Percentiles rank a stretch among this genome's conserved stretches.
Conservation (phyloP, 2,113 vertebrate genomes). For the rat (Rattus norvegicus) region DNA sequence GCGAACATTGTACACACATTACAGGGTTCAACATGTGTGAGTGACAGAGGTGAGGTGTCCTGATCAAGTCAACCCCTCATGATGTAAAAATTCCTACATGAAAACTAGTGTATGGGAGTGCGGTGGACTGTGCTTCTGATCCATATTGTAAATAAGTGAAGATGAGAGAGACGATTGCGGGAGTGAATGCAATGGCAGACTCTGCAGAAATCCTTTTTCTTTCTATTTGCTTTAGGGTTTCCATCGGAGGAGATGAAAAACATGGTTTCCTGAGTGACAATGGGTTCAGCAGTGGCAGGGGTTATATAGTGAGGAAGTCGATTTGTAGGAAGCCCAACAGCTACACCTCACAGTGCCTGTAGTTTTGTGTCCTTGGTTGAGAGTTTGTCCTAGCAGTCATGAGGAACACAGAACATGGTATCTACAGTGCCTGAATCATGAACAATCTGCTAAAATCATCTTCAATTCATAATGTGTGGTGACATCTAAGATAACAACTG, state of each 20-base stretch:
- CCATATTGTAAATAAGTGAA: background rate
- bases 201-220: background rate
- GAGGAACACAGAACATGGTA: background rate
- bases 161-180: no score
- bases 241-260: background rate
- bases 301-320: background rate
- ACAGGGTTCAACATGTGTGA: background rate
- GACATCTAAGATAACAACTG: no score
- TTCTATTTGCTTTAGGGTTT: background rate
- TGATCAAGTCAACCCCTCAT: background rate
- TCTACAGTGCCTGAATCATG: background rate
- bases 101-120: background rate
- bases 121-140: background rate
- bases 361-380: background rate
- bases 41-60: background rate
- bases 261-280: slow-evolving; percentile 1
- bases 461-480: no score
- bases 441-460: no score
- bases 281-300: background rate
- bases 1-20: background rate
- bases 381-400: no score
- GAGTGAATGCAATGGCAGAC: background rate
- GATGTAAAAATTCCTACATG: background rate
- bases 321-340: slow-evolving; percentile 21
- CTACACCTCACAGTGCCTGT: accelerated